Evolutionary conservation across 2,113 vertebrate species (phyloP).

Genomic region (Lampris incognitus): DNA sequence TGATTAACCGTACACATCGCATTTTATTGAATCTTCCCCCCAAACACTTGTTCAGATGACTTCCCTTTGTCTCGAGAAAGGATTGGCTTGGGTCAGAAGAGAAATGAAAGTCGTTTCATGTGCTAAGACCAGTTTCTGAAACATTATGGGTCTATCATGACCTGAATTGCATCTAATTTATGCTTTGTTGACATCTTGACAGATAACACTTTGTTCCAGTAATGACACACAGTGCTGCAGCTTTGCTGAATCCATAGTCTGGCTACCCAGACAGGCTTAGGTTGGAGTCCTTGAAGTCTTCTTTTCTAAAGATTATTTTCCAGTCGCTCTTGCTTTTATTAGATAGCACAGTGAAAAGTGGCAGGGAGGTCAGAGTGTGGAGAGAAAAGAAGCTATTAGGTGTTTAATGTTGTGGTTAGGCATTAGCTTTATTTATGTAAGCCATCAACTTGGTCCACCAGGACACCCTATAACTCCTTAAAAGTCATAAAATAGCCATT

Average conservation of each 20-base stretch:
- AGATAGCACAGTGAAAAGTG: too few species aligned
- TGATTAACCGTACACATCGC: slow-evolving; percentile 54
- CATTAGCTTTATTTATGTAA: too few species aligned
- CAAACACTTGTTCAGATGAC: slow-evolving; percentile 37
- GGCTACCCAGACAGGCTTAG: not conserved
- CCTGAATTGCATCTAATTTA: slow-evolving; percentile 24
- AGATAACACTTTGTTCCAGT: slow-evolving; percentile 20
- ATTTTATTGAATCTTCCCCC: slow-evolving; percentile 53
- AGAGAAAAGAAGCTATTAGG: too few species aligned
- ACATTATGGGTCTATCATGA: slow-evolving; percentile 19
- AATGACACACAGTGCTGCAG: slow-evolving; percentile 1
- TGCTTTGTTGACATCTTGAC: slow-evolving; percentile 35
- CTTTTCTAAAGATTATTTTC: too few species aligned
- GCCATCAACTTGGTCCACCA: too few species aligned
- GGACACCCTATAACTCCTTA: too few species aligned
- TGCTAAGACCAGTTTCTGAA: slow-evolving; percentile 29
- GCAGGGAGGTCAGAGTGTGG: too few species aligned
- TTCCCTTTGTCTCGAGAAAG: slow-evolving; percentile 43
- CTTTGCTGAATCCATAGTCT: slow-evolving; percentile 4
- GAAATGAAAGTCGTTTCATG: slow-evolving; percentile 28
- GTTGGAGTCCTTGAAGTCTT: not conserved
- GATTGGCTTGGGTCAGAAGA: slow-evolving; percentile 52
- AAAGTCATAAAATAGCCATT: too few species aligned
- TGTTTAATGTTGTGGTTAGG: too few species aligned
- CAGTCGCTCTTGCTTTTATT: too few species aligned